phyloP scores from a whole-genome alignment of 2,888 invertebrate species.

The Agrypnus murinus region DNA sequence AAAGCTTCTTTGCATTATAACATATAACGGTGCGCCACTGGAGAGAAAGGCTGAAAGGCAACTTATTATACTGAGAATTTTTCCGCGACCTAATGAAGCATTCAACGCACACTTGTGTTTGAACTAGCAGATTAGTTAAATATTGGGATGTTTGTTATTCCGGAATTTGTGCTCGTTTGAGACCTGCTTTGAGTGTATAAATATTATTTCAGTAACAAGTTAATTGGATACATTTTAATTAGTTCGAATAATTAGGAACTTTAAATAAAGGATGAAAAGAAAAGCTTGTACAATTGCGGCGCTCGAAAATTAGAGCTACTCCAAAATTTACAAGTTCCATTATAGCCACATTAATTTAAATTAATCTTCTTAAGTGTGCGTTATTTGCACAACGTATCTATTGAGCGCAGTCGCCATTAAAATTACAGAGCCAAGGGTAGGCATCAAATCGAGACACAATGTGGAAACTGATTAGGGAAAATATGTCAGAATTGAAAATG shows the following conservation, averaged over 20 bases:
- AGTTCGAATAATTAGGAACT: constrained; percentile 60
- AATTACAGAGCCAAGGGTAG: constrained; percentile 44
- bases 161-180: constrained; percentile 57
- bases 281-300: constrained; percentile 45
- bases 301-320: constrained; percentile 45
- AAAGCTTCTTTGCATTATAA: too few relatives aligned
- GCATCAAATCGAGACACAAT: constrained; percentile 50
- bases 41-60: constrained; percentile 42
- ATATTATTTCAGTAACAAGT: constrained; percentile 61
- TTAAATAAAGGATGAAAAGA: constrained; percentile 57
- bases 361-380: constrained; percentile 48
- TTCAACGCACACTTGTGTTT: constrained; percentile 59
- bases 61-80: constrained; percentile 56
- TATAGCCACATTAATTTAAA: constrained; percentile 51
- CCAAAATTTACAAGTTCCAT: constrained; percentile 48
- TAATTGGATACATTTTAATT: constrained; percentile 61
- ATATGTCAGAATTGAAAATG: constrained; percentile 53
- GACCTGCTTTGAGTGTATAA: constrained; percentile 57
- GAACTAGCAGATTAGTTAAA: constrained; percentile 61
- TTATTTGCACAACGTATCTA: constrained; percentile 45
- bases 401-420: constrained; percentile 41
- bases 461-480: constrained; percentile 50
- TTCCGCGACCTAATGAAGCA: constrained; percentile 59
- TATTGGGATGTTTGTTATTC: constrained; percentile 60
- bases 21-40: constrained; percentile 27